Evolutionary conservation across 2,113 vertebrate genomes (phyloP), one percentile per base, ranked within the genome.

Genomic region (Murina feae): DNA sequence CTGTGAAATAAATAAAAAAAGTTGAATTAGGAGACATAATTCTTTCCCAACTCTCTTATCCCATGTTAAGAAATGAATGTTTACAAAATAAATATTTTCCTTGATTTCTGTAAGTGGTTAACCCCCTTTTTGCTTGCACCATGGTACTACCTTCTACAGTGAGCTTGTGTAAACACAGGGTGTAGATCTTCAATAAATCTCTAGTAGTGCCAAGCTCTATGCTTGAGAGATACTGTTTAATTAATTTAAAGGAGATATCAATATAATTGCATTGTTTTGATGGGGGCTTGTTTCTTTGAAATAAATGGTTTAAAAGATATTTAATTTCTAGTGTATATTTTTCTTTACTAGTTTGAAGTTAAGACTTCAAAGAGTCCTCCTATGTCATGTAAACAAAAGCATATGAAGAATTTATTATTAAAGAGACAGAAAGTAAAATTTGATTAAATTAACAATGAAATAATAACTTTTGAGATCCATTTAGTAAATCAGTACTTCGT

Each of bases 361-460:
- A 85, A 87, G 25, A 74, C 75, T 86, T 13, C 18, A 37, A 51
- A 94, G 69, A 79, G 81, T 93, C 49, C 13, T 39, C 93, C 39
- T 82, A 66, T 71, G 9, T 49, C 75, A 53, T 86, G 4, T 60
- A 42, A 58, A 69, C 51, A 90, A 80, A 94, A 91, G 5, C 0
- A 7, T 60, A 55, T 58, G 72, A 91, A 53, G 93, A 94, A 86
- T 58, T 53, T 75, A 7, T 42, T 89, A 93, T 71, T 66, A 88
- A 63, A 44, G 96, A 94, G 63, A 35, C 72, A 76, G 30, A 86
- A 83, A 71, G 35, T 90, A 51, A 96, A 89, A 79, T 87, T 89
- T 92, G 92, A 87, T 95, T 96, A 96, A 95, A 94, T 94, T 95
- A 97, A 92, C 32, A 91, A 94, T 82, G 74, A 96, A 94, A 97